These are phyloP conservation scores for Cremastinae sp. DNA, from an alignment of 2,888 invertebrate species.

Conservation along the genomic window DNA sequence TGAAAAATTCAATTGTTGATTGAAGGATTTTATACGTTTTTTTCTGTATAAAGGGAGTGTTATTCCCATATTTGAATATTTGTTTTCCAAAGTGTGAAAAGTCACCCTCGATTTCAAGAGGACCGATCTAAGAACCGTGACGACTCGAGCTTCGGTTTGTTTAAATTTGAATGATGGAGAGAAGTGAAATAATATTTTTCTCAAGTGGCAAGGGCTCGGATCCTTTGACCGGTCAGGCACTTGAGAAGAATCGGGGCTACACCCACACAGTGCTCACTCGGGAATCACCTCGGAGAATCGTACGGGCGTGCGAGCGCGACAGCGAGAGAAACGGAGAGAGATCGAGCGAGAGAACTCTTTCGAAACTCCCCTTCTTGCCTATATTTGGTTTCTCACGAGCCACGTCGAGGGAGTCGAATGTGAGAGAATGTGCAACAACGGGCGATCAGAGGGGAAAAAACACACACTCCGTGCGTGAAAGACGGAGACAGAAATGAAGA, in stretches of 20 bases:
- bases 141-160: not conserved
- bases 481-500: conserved; percentile 29
- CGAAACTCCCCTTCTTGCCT: conserved; percentile 60
- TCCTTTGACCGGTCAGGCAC: conserved; percentile 27
- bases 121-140: not conserved
- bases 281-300: conserved; percentile 48
- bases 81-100: not conserved
- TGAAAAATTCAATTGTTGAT: no score
- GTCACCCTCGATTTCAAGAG: not conserved
- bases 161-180: not conserved
- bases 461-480: conserved; percentile 18
- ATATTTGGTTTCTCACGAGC: conserved; percentile 59
- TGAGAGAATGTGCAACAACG: conserved; percentile 29
- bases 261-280: conserved; percentile 46
- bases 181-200: conserved; percentile 24
- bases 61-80: not conserved
- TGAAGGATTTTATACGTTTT: no score
- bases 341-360: no score
- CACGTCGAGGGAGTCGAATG: conserved; percentile 26
- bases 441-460: conserved; percentile 5
- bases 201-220: conserved; percentile 24
- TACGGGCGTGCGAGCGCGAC: conserved; percentile 6
- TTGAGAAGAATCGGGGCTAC: conserved; percentile 31
- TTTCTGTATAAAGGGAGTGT: no score
- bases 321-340: no score